Evolutionary conservation across 2,888 invertebrate species (phyloP), one percentile per base, ranked within the genome.

Genomic region (Macaria notata): DNA sequence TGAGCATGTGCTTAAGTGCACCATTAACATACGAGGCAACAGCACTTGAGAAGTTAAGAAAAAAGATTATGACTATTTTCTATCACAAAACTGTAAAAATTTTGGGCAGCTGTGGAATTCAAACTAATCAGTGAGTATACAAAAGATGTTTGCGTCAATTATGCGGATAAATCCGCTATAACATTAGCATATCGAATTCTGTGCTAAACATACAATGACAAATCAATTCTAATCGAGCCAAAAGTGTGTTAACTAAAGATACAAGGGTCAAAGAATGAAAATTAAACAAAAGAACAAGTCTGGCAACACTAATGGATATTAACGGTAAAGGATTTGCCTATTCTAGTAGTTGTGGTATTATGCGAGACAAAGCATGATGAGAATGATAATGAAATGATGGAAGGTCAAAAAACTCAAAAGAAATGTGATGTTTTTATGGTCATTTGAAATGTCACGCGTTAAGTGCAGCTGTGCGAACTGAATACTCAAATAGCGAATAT

Each of bases 351-450:
- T 62, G 54, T 9, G 3, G 9, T 9, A 43, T 36, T 60, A 58
- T 59, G 51, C 59, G 49, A 58, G 43, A 61, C 52, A 54, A 54
- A 45, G 31, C 61, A 52, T 51, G 65, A 33, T 55, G 46, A 43
- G 62, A 63, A 64, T 66, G 46, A 33, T 52, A 65, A 65, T 64
- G 38, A 52, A 58, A 45, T 48, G 57, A 63, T 64, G 56, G 44
- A 62, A 59, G 68, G 65, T 69, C 61, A 67, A 65, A 60, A 65
- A 65, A 59, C 64, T 61, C 59, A 46, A 44, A 30, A 31, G 54
- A 63, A 65, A 49, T 59, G 55, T 50, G 45, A 56, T 44, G 59
- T 54, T 59, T 59, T 59, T 54, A 59, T 59, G 48, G 45, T n/a
- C 54, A 55, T 55, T 55, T 59, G 48, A 59, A 59, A 59, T 54